These are phyloP conservation scores for Odontocerum albicorne DNA, from an alignment of 2,888 invertebrate species.

Conservation along the genomic window DNA sequence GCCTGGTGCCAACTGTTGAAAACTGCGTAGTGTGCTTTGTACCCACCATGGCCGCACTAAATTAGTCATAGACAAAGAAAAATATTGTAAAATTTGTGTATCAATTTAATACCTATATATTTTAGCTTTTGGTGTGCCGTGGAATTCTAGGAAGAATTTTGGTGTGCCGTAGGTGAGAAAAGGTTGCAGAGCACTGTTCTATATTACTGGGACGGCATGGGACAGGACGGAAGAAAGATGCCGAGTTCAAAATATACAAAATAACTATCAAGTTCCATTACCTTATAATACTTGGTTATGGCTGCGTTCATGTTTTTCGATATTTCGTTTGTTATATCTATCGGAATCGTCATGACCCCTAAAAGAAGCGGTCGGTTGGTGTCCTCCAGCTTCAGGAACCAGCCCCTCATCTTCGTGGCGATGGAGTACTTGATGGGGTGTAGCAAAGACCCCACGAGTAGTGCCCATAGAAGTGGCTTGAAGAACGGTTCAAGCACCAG, in stretches of 20 bases:
- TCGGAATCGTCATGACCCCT: slow-evolving; percentile 66
- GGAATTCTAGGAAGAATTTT: no score
- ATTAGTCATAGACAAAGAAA: no score
- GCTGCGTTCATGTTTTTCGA: slow-evolving; percentile 75
- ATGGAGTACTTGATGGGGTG: slow-evolving; percentile 90
- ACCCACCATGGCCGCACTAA: no score
- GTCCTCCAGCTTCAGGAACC: slow-evolving; percentile 73
- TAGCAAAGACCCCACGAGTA: slow-evolving; percentile 94
- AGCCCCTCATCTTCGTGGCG: slow-evolving; percentile 72
- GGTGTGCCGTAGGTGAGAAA: no score
- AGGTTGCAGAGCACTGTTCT: no score
- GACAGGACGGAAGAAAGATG: neutral
- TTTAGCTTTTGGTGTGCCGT: no score
- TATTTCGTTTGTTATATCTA: slow-evolving; percentile 72
- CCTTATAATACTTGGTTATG: slow-evolving; percentile 65
- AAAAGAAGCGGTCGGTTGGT: slow-evolving; percentile 66
- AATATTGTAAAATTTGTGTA: no score
- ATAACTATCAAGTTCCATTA: slow-evolving; percentile 37
- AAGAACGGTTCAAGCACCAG: slow-evolving; percentile 89
- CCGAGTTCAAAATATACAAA: neutral
- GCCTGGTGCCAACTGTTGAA: no score
- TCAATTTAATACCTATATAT: no score
- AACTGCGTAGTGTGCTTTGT: no score
- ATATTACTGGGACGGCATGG: no score
- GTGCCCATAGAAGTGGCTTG: slow-evolving; percentile 93